Percentiles rank a stretch among this genome's conserved stretches.
phyloP scores from a whole-genome alignment of 2,888 invertebrate species.

The Caenorhabditis auriculariae region DNA sequence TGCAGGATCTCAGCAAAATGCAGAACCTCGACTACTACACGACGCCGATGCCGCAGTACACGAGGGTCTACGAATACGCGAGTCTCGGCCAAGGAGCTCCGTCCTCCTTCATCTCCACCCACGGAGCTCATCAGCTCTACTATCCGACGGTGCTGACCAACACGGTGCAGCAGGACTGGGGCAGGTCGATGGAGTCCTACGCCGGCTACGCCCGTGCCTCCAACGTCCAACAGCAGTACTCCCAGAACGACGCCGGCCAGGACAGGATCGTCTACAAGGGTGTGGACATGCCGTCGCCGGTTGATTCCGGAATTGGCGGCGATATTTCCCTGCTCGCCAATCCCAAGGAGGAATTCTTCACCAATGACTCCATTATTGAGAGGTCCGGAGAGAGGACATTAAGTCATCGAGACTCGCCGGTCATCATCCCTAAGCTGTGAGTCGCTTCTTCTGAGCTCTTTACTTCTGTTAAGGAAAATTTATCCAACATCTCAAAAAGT shows the following conservation, averaged over 20 bases:
- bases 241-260: conserved; percentile 18
- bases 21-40: conserved; percentile 47
- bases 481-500: not conserved
- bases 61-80: conserved; percentile 31
- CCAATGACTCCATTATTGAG: conserved; percentile 22
- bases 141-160: conserved; percentile 17
- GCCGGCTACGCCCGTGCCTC: not conserved
- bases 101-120: conserved; percentile 8
- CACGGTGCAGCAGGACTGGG: conserved; percentile 28
- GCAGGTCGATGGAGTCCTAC: conserved; percentile 22
- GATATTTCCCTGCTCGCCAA: conserved; percentile 51
- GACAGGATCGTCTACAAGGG: conserved; percentile 31
- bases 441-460: conserved; percentile 66
- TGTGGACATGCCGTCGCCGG: conserved; percentile 78
- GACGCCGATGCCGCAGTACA: conserved; percentile 28
- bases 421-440: conserved; percentile 96
- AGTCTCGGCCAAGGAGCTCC: not conserved
- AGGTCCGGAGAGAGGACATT: conserved; percentile 41
- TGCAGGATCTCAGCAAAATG: conserved; percentile 60
- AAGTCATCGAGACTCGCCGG: conserved; percentile 58
- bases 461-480: not conserved
- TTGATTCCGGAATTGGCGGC: conserved; percentile 80
- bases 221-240: conserved; percentile 10
- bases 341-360: conserved; percentile 46
- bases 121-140: conserved; percentile 14